Base-by-base conservation (phyloP, 2,888 invertebrate species). In the Eucera pruinosa region DNA sequence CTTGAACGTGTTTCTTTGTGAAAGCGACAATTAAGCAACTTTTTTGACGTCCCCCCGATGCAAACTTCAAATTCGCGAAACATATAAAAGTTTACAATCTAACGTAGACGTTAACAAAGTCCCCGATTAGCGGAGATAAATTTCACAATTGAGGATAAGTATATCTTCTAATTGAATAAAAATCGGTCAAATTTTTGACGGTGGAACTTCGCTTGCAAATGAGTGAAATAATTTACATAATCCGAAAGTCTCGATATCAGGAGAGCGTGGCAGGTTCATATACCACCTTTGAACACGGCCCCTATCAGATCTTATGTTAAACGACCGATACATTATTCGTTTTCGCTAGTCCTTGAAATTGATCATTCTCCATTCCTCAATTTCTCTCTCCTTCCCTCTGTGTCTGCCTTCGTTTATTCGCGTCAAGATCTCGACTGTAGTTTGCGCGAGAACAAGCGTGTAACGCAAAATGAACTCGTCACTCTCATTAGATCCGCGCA, bases 251-350 rank as follows among this genome's bases (percentile, higher is more conserved):
- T 45, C 39, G 74, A 41, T 78, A 79, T 58, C 74, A 45, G 39
- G 65, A 61, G 66, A 72, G 48, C 52, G 68, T 74, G 74, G 72
- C 81, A 85, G 84, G 81, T 84, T 80, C 85, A 72, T 74, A 69
- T 66, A 76, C 67, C 81, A 85, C 78, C 74, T 76, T 83, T 33
- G 74, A 58, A 75, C 75, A 75, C 74, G 60, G 47, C 25, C 73
- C 47, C 27, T 69, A 66, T 81, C 80, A 72, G 61, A 81, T 81
- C 83, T 81, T 74, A 79, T 71, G 74, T 75, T 75, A 75, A 75
- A 78, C 60, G 78, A 71, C 43, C 68, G 64, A 57, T 64, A 70
- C 52, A 69, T 81, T 81, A 81, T 81, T 73, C 72, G 73, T 69
- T 81, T 81, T 78, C 68, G 43, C 61, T 69, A 45, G 68, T 64